Percentiles rank a stretch among this genome's conserved stretches.
phyloP scores from a whole-genome alignment of 2,113 vertebrate genomes.

The Ariopsis seemanni region DNA sequence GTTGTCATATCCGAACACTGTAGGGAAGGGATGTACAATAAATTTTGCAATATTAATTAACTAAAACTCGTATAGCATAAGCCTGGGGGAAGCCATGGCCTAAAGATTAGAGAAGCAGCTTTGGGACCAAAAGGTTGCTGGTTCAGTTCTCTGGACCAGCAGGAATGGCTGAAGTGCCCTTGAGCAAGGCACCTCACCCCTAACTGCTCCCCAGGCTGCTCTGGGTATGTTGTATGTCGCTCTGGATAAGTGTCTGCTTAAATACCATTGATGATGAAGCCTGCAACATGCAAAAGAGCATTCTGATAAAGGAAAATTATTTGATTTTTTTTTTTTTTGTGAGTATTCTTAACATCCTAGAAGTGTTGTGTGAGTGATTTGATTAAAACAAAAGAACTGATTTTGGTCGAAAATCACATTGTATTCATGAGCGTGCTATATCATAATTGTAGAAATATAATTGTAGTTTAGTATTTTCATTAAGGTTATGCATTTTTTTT shows the following conservation, averaged over 20 bases:
- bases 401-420: background rate
- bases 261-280: background rate
- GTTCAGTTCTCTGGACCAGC: too few relatives aligned
- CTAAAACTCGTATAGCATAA: too few relatives aligned
- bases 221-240: background rate
- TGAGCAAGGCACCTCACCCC: too few relatives aligned
- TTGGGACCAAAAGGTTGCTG: too few relatives aligned
- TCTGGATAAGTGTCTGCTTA: too few relatives aligned
- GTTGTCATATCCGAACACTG: background rate
- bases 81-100: too few relatives aligned
- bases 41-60: too few relatives aligned
- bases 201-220: too few relatives aligned
- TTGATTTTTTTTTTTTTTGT: background rate
- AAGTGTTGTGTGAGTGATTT: background rate
- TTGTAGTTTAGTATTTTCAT: background rate
- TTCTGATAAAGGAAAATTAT: background rate
- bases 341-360: background rate
- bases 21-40: background rate
- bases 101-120: too few relatives aligned
- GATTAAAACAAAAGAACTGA: background rate
- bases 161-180: too few relatives aligned
- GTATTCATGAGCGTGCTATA: background rate
- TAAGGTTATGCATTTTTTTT: background rate
- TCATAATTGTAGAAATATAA: too few relatives aligned
- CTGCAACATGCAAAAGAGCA: background rate